phyloP scores from a whole-genome alignment of 2,888 invertebrate species.

The Habrosyne pyritoides region DNA sequence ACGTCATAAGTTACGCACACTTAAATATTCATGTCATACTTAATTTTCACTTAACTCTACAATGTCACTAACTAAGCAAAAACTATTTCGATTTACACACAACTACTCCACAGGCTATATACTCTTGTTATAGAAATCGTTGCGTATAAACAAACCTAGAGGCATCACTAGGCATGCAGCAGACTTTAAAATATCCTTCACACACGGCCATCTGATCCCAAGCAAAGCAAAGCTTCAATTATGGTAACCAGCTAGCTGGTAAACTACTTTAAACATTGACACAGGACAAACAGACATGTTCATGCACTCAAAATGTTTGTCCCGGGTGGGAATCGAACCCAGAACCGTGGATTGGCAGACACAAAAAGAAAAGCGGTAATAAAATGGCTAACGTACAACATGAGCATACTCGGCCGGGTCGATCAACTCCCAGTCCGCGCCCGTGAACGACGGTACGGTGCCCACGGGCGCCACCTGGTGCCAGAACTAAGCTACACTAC shows the following conservation, averaged over 20 bases:
- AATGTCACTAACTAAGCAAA: background rate
- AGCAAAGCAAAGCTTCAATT: no score
- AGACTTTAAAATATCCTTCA: conserved; percentile 21
- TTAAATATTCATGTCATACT: background rate
- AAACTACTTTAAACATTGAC: no score
- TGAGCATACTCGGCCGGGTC: conserved; percentile 46
- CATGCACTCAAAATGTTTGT: no score
- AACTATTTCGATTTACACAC: background rate
- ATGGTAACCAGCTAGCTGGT: no score
- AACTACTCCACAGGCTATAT: conserved; percentile 1
- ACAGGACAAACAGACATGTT: no score
- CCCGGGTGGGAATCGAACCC: no score
- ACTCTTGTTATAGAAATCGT: background rate
- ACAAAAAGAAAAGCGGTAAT: conserved; percentile 29
- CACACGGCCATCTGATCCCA: no score
- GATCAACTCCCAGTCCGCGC: conserved; percentile 69
- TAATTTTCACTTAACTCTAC: background rate
- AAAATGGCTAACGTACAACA: conserved; percentile 52
- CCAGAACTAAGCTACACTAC: conserved; percentile 22
- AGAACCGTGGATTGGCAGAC: no score
- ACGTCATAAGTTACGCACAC: no score
- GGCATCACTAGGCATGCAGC: background rate
- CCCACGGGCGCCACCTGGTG: conserved; percentile 44
- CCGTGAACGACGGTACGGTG: conserved; percentile 54
- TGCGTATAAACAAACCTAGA: conserved; percentile 9